Evolutionary conservation across 1,140 invertebrate species (phyloP).

Genomic region (Micrasema longulum): DNA sequence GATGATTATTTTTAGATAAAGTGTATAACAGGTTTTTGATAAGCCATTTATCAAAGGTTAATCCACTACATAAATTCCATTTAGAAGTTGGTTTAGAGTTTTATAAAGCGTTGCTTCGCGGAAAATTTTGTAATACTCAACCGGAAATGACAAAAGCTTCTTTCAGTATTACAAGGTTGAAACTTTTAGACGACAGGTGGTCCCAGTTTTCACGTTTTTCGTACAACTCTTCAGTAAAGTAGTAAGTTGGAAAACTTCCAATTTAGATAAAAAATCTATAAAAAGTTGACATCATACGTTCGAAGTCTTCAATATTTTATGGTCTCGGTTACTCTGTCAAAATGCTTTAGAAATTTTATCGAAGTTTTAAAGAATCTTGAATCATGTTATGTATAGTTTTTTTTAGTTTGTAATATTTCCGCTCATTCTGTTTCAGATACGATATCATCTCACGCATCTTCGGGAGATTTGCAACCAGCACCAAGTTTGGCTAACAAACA

Average conservation of each 20-base stretch:
- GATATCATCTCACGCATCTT: constrained; percentile 29
- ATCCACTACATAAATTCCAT: background rate
- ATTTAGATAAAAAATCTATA: constrained; percentile 13
- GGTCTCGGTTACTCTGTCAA: too few species aligned
- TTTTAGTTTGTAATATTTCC: too few species aligned
- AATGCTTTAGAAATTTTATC: too few species aligned
- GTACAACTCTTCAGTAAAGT: constrained; percentile 16
- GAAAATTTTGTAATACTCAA: background rate
- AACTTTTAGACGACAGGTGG: constrained; percentile 29
- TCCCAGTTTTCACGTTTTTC: constrained; percentile 18
- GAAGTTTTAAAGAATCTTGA: too few species aligned
- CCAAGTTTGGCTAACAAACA: constrained; percentile 7
- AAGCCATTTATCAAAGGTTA: too few species aligned
- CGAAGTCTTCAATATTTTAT: constrained; percentile 6
- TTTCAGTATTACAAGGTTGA: constrained; percentile 5
- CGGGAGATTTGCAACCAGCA: background rate
- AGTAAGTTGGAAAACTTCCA: constrained; percentile 19
- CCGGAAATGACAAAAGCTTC: constrained; percentile 8
- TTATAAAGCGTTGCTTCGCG: background rate
- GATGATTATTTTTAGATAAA: too few species aligned
- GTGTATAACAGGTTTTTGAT: too few species aligned
- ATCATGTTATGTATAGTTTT: too few species aligned
- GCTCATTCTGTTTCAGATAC: constrained; percentile 40
- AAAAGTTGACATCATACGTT: constrained; percentile 22
- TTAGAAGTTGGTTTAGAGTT: background rate